Base-by-base conservation (phyloP, 2,797 vertebrate genomes). In the Gallinago solitaria region DNA sequence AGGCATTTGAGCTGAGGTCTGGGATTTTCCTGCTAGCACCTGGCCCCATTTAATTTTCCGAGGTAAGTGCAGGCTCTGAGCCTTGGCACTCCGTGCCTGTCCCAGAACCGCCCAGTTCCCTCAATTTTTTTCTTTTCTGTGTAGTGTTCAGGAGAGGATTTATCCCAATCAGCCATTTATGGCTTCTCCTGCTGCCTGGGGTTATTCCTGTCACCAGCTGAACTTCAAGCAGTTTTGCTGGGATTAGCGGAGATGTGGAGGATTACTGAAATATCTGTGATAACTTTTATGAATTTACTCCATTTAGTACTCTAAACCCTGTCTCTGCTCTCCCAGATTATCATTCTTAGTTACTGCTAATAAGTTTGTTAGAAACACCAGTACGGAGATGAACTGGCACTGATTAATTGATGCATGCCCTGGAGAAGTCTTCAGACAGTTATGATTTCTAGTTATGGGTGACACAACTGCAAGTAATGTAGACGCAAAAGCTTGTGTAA, bases 361-460 rank as follows among this genome's bases (percentile, higher is more conserved):
- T 27, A 48, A 56, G 16, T 84, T 70, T 54, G 27, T 82, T 63
- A 41, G 35, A 32, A 83, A 37, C 67, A 30, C 33, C 12, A 21
- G n/a, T 28, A 33, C 1, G 5, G 45, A 74, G 43, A 23, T 60
- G 60, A 67, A n/a, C 28, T 0, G 3, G 37, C 0, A 0, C 59
- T 41, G 67, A 45, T 61, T 23, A 83, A 48, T 18, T 73, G 50
- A 69, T 79, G 27, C 12, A 8, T 28, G 37, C 45, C 3, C 0
- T 1, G 5, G 45, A 84, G 21, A 24, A 82, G 32, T 32, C 74
- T 73, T 83, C 37, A 54, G 19, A 7, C 14, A 5, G 51, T 32
- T 70, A 28, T 8, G 7, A 1, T 39, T 74, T 90, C 54, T 47
- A 35, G 51, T 64, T 79, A 10, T 2, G 33, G 54, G 12, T 51